phyloP scores from a whole-genome alignment of 1,140 invertebrate genomes.

The Pseudachorutes palmiensis region DNA sequence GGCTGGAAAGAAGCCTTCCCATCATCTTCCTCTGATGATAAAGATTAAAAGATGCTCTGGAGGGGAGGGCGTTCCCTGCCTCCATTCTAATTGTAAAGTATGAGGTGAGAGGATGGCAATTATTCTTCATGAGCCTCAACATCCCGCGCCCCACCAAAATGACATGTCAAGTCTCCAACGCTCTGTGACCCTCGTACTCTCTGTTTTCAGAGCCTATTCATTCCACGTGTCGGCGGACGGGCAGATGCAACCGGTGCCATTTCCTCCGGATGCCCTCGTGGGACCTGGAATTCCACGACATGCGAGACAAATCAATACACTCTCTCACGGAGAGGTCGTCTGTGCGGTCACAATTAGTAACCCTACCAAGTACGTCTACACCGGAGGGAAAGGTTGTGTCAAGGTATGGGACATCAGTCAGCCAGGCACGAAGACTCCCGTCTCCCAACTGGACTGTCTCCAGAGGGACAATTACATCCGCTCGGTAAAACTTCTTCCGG shows the following conservation, averaged over 20 bases:
- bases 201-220: slow-evolving; percentile 57
- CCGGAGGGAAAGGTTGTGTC: slow-evolving; percentile 83
- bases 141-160: background rate
- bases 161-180: background rate
- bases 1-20: background rate
- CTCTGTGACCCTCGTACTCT: background rate
- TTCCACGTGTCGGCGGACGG: slow-evolving; percentile 63
- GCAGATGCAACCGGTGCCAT: slow-evolving; percentile 67
- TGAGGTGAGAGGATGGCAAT: slow-evolving; percentile 3
- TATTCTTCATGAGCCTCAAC: slow-evolving; percentile 6
- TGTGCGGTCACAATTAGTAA: slow-evolving; percentile 79
- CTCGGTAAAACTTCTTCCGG: slow-evolving; percentile 82
- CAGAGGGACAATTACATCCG: slow-evolving; percentile 84
- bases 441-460: slow-evolving; percentile 74
- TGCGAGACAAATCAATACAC: slow-evolving; percentile 63
- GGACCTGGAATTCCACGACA: slow-evolving; percentile 61
- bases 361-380: slow-evolving; percentile 74
- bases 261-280: slow-evolving; percentile 60
- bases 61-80: background rate
- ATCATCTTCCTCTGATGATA: slow-evolving; percentile 9
- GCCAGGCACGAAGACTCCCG: slow-evolving; percentile 59
- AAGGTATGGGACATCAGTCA: slow-evolving; percentile 77
- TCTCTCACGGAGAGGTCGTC: slow-evolving; percentile 76
- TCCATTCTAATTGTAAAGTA: slow-evolving; percentile 6
- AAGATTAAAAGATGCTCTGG: slow-evolving; percentile 4